Evolutionary conservation across 2,888 invertebrate genomes (phyloP).

Genomic region (Cerceris rybyensis): DNA sequence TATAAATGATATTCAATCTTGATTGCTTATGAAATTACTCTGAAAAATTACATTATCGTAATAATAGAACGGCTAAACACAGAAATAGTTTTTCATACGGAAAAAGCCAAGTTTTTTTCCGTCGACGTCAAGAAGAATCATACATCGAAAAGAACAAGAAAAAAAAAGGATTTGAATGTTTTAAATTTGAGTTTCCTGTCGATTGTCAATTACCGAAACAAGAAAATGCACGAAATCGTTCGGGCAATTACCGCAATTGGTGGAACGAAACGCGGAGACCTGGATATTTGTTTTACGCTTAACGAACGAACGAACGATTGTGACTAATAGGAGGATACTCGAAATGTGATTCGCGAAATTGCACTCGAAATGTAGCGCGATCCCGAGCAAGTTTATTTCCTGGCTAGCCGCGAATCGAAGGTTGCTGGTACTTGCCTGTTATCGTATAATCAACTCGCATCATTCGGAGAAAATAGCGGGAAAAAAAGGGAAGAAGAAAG

Average conservation of each 20-base stretch:
- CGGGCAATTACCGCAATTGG: background rate
- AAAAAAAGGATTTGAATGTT: background rate
- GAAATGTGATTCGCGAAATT: constrained; percentile 1
- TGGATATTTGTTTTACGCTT: background rate
- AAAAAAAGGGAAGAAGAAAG: background rate
- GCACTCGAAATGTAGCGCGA: background rate
- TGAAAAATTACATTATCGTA: too few species aligned
- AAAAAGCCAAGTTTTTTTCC: too few species aligned
- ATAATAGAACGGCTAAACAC: too few species aligned
- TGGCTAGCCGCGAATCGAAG: background rate
- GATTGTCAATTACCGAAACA: background rate
- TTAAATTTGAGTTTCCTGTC: background rate
- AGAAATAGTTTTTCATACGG: too few species aligned
- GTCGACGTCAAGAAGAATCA: too few species aligned
- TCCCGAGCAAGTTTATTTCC: constrained; percentile 34
- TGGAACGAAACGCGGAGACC: background rate
- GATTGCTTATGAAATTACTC: too few species aligned
- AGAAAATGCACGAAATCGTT: background rate
- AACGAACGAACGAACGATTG: too few species aligned
- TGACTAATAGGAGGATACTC: background rate
- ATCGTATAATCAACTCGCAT: constrained; percentile 35
- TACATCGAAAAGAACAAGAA: background rate
- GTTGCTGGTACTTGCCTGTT: constrained; percentile 22
- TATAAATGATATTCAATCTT: too few species aligned
- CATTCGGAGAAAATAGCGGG: constrained; percentile 9